These are phyloP conservation scores for Falco berigora DNA, from an alignment of 2,797 vertebrate species.

Conservation along the genomic window DNA sequence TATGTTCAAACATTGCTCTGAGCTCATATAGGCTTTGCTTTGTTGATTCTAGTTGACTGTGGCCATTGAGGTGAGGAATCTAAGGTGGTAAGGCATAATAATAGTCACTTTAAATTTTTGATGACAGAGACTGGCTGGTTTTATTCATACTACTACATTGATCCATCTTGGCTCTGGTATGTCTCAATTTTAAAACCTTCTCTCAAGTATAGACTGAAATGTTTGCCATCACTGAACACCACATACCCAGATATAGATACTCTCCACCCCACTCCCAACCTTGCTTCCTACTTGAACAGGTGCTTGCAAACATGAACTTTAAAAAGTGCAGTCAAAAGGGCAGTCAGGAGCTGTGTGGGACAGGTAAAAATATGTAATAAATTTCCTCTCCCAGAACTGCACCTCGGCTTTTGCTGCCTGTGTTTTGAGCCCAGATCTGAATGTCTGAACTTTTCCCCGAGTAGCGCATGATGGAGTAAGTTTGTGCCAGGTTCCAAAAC, in stretches of 20 bases:
- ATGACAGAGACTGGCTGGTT: background rate
- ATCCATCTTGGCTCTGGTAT: background rate
- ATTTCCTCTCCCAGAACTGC: background rate
- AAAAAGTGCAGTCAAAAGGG: background rate
- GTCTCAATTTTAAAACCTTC: background rate
- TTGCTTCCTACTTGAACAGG: background rate
- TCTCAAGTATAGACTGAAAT: background rate
- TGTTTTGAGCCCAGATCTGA: background rate
- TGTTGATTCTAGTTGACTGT: background rate
- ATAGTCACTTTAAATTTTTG: background rate
- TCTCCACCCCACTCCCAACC: background rate
- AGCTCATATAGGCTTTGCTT: background rate
- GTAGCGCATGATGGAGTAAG: background rate
- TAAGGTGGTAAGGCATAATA: background rate
- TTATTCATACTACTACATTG: background rate
- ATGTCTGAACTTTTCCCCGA: background rate
- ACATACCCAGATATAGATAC: background rate
- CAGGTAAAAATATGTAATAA: background rate
- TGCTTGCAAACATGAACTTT: background rate
- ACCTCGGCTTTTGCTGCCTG: background rate
- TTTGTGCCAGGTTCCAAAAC: constrained; percentile 35
- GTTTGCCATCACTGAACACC: background rate
- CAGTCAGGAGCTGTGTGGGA: background rate
- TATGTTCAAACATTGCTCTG: background rate
- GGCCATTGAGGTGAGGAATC: background rate